Evolutionary conservation across 2,888 invertebrate genomes (phyloP), one percentile per base, ranked within the genome.

Genomic region (Sclerodermus sp.): DNA sequence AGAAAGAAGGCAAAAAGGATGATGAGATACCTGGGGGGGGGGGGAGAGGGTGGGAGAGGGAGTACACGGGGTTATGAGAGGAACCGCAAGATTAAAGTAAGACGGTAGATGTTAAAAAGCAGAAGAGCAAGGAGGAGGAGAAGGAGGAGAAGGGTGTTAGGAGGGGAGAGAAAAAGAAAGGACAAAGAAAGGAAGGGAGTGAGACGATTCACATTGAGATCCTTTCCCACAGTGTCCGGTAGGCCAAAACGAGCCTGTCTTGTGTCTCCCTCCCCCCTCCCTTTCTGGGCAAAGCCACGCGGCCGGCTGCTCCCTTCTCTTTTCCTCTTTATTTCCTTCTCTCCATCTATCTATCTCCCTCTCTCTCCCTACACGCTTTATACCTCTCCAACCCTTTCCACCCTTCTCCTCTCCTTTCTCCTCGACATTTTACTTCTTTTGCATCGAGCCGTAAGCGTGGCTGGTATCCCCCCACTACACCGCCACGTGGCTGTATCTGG

Each of bases 221-320:
- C 52, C 60, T 68, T 73, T 73, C 73, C 73, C 73, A 73, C 73
- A 73, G 72, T 72, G 71, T 67, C 72, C 67, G 63, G 71, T 68
- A 65, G 64, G 58, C 66, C 66, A 53, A 65, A 70, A 65, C 65
- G 57, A 69, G 64, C 61, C 51, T 55, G 50, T 46, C 10, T 42
- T 16, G n/a, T 37, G 38, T 50, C 36, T 49, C 45, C 47, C 55
- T 31, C 23, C 8, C 32, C 39, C 49, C 52, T 44, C 45, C 50
- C 51, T 49, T 37, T 38, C 53, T 44, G 6, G 47, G 32, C 36
- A 39, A 14, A 13, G 55, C 49, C 60, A 55, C 58, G 49, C 44
- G 49, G 39, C 37, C 40, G 16, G 34, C 16, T 40, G 36, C 45
- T 50, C 39, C 51, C 43, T 47, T 13, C 34, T 32, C 31, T 42